Evolutionary conservation across 2,888 invertebrate species (phyloP).

Genomic region (Netelia fuscicornis): DNA sequence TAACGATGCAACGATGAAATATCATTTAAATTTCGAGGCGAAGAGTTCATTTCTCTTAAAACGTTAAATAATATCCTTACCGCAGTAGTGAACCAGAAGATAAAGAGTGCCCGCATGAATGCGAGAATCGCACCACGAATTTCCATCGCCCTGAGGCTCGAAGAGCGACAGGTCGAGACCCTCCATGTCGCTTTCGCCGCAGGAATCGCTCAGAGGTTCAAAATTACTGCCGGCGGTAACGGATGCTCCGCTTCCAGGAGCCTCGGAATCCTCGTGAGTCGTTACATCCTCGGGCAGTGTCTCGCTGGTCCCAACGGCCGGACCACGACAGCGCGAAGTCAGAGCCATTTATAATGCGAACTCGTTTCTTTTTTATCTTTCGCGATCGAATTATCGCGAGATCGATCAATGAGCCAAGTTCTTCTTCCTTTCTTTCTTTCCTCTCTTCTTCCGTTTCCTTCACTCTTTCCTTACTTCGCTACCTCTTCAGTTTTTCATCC

Average conservation of each 20-base stretch:
- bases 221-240: slow-evolving; percentile 82
- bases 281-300: slow-evolving; percentile 72
- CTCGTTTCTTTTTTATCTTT: slow-evolving; percentile 13
- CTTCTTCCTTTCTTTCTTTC: not conserved
- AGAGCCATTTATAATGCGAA: slow-evolving; percentile 73
- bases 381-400: not conserved
- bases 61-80: slow-evolving; percentile 76
- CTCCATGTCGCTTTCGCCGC: slow-evolving; percentile 88
- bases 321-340: slow-evolving; percentile 61
- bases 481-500: not conserved
- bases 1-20: not conserved
- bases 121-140: slow-evolving; percentile 82
- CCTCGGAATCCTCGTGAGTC: slow-evolving; percentile 63
- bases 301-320: slow-evolving; percentile 45
- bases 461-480: not conserved
- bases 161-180: slow-evolving; percentile 89
- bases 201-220: slow-evolving; percentile 88
- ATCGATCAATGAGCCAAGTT: not conserved
- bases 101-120: slow-evolving; percentile 83
- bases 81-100: slow-evolving; percentile 81
- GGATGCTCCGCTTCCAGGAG: slow-evolving; percentile 47
- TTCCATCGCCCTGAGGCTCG: slow-evolving; percentile 86
- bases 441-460: not conserved
- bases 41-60: not conserved
- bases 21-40: not conserved